phyloP scores from a whole-genome alignment of 1,140 invertebrate genomes.

The Chelonus insularis region DNA sequence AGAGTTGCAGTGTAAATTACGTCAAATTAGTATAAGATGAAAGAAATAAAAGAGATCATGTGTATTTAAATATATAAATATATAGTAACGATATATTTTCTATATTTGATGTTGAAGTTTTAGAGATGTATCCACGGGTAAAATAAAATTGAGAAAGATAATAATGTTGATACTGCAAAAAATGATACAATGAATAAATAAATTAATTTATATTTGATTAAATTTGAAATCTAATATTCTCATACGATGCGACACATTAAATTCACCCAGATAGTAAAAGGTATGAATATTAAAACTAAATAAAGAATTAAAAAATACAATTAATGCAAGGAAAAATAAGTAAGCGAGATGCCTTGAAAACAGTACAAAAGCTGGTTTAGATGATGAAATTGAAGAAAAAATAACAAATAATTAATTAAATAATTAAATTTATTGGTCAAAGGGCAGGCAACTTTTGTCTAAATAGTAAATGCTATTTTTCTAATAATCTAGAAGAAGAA shows the following conservation, averaged over 20 bases:
- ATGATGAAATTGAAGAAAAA: conserved; percentile 36
- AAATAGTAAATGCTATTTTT: conserved; percentile 61
- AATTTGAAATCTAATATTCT: too few relatives aligned
- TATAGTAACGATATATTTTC: conserved; percentile 57
- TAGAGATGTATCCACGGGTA: conserved; percentile 53
- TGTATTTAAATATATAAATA: conserved; percentile 53
- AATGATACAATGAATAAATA: too few relatives aligned
- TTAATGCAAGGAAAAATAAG: conserved; percentile 23
- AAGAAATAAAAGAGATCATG: conserved; percentile 19
- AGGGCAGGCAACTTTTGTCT: conserved; percentile 59
- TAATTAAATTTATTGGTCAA: conserved; percentile 53
- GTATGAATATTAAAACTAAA: too few relatives aligned
- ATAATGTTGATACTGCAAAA: conserved; percentile 8
- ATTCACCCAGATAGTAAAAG: too few relatives aligned
- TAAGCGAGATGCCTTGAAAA: conserved; percentile 63
- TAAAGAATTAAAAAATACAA: too few relatives aligned
- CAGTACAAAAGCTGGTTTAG: conserved; percentile 59
- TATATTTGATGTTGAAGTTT: conserved; percentile 59
- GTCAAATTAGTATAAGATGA: background rate
- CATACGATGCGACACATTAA: too few relatives aligned
- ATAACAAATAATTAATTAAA: conserved; percentile 16
- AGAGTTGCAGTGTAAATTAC: too few relatives aligned
- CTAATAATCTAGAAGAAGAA: conserved; percentile 56
- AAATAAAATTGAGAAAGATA: conserved; percentile 18
- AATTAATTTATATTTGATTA: background rate